A percentile compares a stretch with the other conserved stretches of the same genome.
Conservation (phyloP, 2,113 vertebrate species). For the Circaetus gallicus region DNA sequence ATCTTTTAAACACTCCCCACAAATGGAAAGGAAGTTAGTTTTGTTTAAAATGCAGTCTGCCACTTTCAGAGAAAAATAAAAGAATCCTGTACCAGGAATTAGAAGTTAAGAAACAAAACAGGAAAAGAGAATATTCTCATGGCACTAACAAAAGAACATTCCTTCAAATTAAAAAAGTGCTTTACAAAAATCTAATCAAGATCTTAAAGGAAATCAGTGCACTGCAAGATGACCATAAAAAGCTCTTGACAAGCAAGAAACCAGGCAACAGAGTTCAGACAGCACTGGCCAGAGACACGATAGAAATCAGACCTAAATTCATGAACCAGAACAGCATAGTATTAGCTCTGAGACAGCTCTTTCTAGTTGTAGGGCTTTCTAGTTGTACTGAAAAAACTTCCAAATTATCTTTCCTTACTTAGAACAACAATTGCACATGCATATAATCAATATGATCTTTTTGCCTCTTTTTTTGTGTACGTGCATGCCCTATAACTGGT, state of each 20-base stretch:
- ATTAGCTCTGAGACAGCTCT: not conserved
- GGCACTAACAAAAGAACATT: not conserved
- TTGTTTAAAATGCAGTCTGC: not conserved
- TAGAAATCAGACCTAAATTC: not conserved
- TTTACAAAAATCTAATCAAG: not conserved
- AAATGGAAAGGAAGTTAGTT: not conserved
- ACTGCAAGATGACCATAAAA: not conserved
- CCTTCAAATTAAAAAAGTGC: not conserved
- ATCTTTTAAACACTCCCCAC: not conserved
- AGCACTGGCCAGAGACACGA: not conserved
- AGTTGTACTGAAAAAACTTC: not conserved
- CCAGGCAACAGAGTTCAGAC: not conserved
- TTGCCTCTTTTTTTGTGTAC: not conserved
- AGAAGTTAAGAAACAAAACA: not conserved
- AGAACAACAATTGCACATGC: not conserved
- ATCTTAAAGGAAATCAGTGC: not conserved
- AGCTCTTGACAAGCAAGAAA: not conserved
- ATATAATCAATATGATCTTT: rapidly evolving
- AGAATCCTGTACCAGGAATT: not conserved
- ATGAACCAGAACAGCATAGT: not conserved
- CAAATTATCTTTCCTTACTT: not conserved
- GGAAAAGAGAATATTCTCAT: not conserved
- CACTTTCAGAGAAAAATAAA: not conserved
- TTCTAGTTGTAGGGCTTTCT: not conserved
- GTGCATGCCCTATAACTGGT: not conserved